A percentile compares a stretch with the other conserved stretches of the same genome.
phyloP scores from a whole-genome alignment of 2,797 vertebrate genomes.

The Tamandua tetradactyla region DNA sequence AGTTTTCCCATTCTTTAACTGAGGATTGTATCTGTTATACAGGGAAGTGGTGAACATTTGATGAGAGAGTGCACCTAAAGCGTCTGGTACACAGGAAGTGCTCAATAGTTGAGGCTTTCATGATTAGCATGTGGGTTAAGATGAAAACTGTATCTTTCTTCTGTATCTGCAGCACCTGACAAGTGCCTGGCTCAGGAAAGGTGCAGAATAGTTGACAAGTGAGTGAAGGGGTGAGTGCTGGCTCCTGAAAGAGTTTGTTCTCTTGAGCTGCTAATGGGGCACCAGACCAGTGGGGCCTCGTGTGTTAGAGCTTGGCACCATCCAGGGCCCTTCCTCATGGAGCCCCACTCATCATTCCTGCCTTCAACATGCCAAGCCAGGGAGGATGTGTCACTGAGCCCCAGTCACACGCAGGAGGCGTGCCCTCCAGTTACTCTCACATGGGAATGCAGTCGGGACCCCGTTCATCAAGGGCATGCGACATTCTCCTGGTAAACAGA shows the following conservation, averaged over 20 bases:
- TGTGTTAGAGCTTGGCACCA: not conserved
- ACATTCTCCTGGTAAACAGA: slow-evolving; percentile 57
- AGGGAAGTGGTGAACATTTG: not conserved
- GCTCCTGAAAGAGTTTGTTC: not conserved
- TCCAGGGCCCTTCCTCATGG: not conserved
- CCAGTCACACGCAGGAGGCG: slow-evolving; percentile 73
- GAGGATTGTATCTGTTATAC: not conserved
- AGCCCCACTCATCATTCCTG: slow-evolving; percentile 74
- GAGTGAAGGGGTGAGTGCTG: not conserved
- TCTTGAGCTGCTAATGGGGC: slow-evolving; percentile 41
- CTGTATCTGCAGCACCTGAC: not conserved
- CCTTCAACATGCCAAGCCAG: not conserved
- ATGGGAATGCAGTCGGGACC: slow-evolving; percentile 78
- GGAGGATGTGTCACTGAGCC: slow-evolving; percentile 68
- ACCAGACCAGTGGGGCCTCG: not conserved
- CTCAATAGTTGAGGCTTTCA: not conserved
- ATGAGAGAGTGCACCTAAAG: not conserved
- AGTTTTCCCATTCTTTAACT: not conserved
- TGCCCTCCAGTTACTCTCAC: slow-evolving; percentile 48
- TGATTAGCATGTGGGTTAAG: not conserved
- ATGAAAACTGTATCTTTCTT: not conserved
- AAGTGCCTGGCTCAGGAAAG: not conserved
- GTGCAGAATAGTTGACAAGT: not conserved
- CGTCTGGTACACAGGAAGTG: not conserved
- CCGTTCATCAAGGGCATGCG: slow-evolving; percentile 80